Evolutionary conservation across 2,797 vertebrate genomes (phyloP), one percentile per base, ranked within the genome.

Genomic region (Tenualosa thibaudeaui): DNA sequence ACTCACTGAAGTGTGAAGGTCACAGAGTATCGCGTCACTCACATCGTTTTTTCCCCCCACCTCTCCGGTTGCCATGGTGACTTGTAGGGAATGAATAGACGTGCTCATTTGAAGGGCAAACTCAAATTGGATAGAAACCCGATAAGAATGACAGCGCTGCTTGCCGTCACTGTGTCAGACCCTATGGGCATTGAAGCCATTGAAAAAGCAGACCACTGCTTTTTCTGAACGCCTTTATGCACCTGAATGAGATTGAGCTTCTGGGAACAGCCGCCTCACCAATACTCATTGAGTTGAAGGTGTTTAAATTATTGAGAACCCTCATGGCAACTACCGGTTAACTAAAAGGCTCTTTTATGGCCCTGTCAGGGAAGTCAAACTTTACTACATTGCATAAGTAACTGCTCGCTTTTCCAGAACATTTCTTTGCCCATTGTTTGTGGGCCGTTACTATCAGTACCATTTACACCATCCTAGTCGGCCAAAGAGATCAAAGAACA

Each of bases 51-150:
- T 12, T 5, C 7, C 40, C 78, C 26, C 60, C 51, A 31, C 31
- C 31, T 31, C 71, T 12, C 84, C 60, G 26, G 84, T 85, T 81
- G 78, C 84, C 78, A 85, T 81, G 78, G 54, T 13, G 3, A 85
- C 81, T 26, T 8, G 4, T 49, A 75, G 68, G 15, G 0, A 84
- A 81, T 58, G 40, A 84, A 84, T 81, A 56, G 54, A 49, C 17
- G 68, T 40, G 31, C 31, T 58, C 40, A 24, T 81, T 85, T 62
- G 5, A 81, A 85, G 84, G 75, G 40, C n/a, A 81, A 46, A 60
- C 15, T 22, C 31, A 58, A 81, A 81, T 62, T 85, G 75, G 54
- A 81, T 51, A 49, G 84, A 81, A 40, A 46, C 58, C 43, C n/a
- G 31, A 40, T 56, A 54, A 24, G 75, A 84, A 81, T 81, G 22